Evolutionary conservation across 2,113 vertebrate species (phyloP).

Genomic region (Neodontobutis hainanensis): DNA sequence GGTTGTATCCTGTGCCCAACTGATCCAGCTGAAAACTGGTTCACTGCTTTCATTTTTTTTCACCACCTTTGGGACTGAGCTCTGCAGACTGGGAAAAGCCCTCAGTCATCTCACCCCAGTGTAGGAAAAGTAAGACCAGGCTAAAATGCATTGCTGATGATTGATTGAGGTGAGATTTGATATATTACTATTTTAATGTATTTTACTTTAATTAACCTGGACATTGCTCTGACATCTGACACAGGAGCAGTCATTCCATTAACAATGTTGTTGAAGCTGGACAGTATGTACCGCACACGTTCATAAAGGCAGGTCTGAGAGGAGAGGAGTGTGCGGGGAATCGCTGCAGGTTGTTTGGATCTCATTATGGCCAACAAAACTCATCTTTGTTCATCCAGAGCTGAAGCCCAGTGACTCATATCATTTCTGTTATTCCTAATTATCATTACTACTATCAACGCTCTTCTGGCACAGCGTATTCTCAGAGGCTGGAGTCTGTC

Average conservation of each 20-base stretch:
- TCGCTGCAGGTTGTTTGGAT: slow-evolving; percentile 32
- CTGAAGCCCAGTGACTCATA: slow-evolving; percentile 52
- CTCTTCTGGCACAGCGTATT: slow-evolving; percentile 60
- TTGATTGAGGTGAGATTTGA: too few species aligned
- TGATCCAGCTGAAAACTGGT: too few species aligned
- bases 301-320: neutral
- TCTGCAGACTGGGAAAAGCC: too few species aligned
- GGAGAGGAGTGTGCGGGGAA: slow-evolving; percentile 11
- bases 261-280: slow-evolving; percentile 10
- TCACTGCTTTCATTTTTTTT: too few species aligned
- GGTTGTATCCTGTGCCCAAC: too few species aligned
- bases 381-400: slow-evolving; percentile 34
- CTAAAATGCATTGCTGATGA: too few species aligned
- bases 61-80: too few species aligned
- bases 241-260: neutral
- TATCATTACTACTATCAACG: slow-evolving; percentile 70
- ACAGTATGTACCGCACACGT: neutral
- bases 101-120: too few species aligned
- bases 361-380: slow-evolving; percentile 48
- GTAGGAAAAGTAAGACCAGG: too few species aligned
- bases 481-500: slow-evolving; percentile 23
- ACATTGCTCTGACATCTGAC: neutral
- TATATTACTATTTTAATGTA: neutral
- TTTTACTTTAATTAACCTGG: neutral
- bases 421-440: slow-evolving; percentile 57